Percentiles rank a stretch among this genome's conserved stretches.
Conservation (phyloP, 2,888 invertebrate genomes). For the Caenorhabditis macrosperma region DNA sequence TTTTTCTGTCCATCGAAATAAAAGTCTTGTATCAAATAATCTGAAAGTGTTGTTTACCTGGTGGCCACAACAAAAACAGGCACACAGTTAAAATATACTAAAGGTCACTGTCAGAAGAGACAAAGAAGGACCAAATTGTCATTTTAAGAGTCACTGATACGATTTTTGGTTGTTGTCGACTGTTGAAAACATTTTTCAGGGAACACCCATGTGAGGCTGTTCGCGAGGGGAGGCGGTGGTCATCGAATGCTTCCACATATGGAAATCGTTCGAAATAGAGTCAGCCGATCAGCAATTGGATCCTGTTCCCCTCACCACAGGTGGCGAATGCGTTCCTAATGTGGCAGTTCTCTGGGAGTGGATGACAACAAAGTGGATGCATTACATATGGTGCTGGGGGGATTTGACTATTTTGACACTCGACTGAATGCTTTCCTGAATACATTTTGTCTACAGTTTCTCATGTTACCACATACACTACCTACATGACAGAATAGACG, state of each 20-base stretch:
- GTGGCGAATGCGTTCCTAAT: conserved; percentile 31
- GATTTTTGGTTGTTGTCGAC: too few species aligned
- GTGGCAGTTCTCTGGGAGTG: conserved; percentile 14
- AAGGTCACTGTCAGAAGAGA: conserved; percentile 26
- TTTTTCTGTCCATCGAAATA: too few species aligned
- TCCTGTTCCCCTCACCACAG: conserved; percentile 39
- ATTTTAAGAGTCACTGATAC: background rate
- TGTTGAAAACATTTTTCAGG: too few species aligned
- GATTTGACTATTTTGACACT: background rate
- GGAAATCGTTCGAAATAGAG: conserved; percentile 14
- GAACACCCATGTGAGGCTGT: too few species aligned
- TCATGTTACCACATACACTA: too few species aligned
- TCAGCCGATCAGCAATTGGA: conserved; percentile 11
- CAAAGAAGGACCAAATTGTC: background rate
- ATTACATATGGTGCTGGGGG: background rate
- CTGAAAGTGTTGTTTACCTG: background rate
- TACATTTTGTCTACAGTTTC: background rate
- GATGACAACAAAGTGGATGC: background rate
- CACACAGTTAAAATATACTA: conserved; percentile 13
- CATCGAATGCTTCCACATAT: background rate
- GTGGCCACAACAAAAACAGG: background rate
- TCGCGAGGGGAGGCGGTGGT: too few species aligned
- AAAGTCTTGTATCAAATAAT: conserved; percentile 59
- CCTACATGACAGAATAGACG: conserved; percentile 13
- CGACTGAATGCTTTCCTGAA: too few species aligned